A percentile compares a stretch with the other conserved stretches of the same genome.
Conservation (phyloP, 2,113 vertebrate species). For the Hystrix cristata region DNA sequence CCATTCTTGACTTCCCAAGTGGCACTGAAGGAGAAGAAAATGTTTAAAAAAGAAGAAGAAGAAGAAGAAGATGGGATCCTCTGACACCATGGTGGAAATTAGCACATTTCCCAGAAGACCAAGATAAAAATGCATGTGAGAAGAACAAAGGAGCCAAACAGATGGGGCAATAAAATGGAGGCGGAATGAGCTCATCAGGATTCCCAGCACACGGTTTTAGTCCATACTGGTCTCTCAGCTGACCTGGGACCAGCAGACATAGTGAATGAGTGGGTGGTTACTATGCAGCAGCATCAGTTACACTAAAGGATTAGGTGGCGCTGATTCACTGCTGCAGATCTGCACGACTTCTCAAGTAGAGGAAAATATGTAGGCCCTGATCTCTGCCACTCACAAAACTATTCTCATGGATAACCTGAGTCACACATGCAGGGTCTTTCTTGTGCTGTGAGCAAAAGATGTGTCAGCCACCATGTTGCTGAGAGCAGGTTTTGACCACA, state of each 20-base stretch:
- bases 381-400: conserved; percentile 20
- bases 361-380: conserved; percentile 63
- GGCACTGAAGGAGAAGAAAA: conserved; percentile 45
- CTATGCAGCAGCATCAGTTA: conserved; percentile 63
- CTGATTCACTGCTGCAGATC: conserved; percentile 73
- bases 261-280: conserved; percentile 76
- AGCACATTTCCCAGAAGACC: conserved; percentile 80
- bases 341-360: conserved; percentile 60
- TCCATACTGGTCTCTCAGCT: conserved; percentile 58
- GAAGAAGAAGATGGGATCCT: conserved; percentile 63
- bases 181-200: conserved; percentile 76
- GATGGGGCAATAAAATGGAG: conserved; percentile 79
- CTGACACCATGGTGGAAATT: conserved; percentile 77
- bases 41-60: not conserved
- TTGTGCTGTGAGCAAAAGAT: not conserved
- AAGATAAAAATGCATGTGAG: conserved; percentile 82
- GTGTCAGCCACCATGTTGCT: not conserved
- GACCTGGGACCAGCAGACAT: conserved; percentile 72
- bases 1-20: conserved; percentile 67
- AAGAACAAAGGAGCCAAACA: conserved; percentile 75
- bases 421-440: conserved; percentile 39
- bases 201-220: conserved; percentile 63
- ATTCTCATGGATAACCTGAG: conserved; percentile 41
- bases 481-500: not conserved
- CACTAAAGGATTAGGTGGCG: conserved; percentile 66